Percentiles rank a stretch among this genome's conserved stretches.
These are phyloP conservation scores for Sinocyclocheilus maitianheensis DNA, from an alignment of 2,113 vertebrate genomes.

Conservation along the genomic window DNA sequence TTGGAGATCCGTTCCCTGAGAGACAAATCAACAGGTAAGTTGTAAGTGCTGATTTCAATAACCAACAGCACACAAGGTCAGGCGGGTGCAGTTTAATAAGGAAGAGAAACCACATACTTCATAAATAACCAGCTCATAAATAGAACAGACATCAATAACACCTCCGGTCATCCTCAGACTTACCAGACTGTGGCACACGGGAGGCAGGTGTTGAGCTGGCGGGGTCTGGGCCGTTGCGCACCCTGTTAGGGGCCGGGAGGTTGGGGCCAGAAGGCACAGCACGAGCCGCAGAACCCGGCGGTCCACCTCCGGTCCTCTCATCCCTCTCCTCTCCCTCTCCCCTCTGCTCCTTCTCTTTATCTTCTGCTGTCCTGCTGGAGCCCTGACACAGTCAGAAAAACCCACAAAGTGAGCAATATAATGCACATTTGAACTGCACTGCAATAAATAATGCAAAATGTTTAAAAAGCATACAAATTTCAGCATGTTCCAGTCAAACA, in stretches of 20 bases:
- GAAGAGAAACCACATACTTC: not conserved
- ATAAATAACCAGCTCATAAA: not conserved
- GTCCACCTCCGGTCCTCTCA: constrained; percentile 86
- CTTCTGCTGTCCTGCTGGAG: constrained; percentile 88
- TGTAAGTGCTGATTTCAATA: not conserved
- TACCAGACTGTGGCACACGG: constrained; percentile 88
- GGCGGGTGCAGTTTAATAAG: not conserved
- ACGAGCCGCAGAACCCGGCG: constrained; percentile 78
- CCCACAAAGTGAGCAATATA: not conserved
- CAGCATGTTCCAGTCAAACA: constrained; percentile 99
- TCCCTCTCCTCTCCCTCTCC: constrained; percentile 87
- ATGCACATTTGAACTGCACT: not conserved
- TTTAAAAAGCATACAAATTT: constrained; percentile 89
- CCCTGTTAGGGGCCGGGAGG: constrained; percentile 85
- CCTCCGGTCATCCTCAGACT: constrained; percentile 50
- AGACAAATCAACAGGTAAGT: constrained; percentile 42
- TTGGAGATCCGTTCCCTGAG: constrained; percentile 92
- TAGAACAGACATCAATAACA: not conserved
- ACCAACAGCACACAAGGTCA: constrained; percentile 8
- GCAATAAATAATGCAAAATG: not conserved
- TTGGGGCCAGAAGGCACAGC: constrained; percentile 78
- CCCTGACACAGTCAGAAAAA: constrained; percentile 75
- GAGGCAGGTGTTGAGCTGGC: constrained; percentile 86
- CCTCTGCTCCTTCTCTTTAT: constrained; percentile 86
- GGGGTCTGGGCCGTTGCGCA: constrained; percentile 87